These are phyloP conservation scores for Elaphurus davidianus DNA, from an alignment of 2,113 vertebrate genomes.

Conservation along the genomic window DNA sequence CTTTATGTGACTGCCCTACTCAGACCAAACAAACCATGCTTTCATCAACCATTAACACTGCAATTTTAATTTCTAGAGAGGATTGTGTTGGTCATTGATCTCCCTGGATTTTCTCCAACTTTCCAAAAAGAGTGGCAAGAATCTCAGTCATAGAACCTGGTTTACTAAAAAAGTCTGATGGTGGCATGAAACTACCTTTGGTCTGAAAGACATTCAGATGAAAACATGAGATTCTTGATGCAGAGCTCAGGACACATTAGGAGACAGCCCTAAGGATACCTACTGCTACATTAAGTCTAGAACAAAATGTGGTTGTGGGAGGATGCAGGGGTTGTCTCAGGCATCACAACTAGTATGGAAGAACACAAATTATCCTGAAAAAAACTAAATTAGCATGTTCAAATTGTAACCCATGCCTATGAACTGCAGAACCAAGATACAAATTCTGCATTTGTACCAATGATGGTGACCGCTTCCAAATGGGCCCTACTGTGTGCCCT, in stretches of 20 bases:
- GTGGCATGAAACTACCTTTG: background rate
- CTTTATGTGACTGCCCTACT: constrained; percentile 41
- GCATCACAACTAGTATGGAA: background rate
- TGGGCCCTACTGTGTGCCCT: background rate
- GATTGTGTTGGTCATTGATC: background rate
- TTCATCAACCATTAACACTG: background rate
- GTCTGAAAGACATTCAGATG: background rate
- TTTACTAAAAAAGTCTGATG: background rate
- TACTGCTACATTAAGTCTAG: background rate
- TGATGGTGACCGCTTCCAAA: background rate
- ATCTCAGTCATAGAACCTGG: background rate
- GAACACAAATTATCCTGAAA: background rate
- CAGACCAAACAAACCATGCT: background rate
- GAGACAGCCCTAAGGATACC: background rate
- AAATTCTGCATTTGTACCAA: background rate
- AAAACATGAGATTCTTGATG: background rate
- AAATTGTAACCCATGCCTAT: background rate
- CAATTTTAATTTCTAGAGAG: background rate
- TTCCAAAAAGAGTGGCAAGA: background rate
- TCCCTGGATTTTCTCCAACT: background rate
- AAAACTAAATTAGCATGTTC: background rate
- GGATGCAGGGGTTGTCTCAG: background rate
- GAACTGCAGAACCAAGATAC: background rate
- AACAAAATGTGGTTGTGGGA: background rate
- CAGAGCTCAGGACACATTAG: background rate